Conservation (phyloP, 1,140 invertebrate genomes). For the Bacillus rossius region DNA sequence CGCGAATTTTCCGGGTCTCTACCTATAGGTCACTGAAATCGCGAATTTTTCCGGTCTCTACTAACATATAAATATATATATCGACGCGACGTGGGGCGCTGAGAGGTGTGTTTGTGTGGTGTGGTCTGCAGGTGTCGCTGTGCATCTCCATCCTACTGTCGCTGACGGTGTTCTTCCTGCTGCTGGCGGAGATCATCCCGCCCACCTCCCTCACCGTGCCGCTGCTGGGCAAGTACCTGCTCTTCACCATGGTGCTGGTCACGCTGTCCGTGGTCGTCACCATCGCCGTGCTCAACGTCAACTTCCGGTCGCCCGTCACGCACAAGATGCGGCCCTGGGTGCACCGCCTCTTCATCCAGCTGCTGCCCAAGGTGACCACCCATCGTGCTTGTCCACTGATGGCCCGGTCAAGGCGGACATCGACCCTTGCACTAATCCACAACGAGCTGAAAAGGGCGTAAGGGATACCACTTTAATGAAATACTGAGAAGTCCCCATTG, state of each 20-base stretch:
- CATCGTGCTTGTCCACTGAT: slow-evolving; percentile 16
- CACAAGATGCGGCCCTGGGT: slow-evolving; percentile 93
- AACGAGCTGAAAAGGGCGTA: too few relatives aligned
- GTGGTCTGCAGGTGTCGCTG: slow-evolving; percentile 74
- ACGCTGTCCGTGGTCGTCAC: slow-evolving; percentile 97
- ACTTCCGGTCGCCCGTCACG: slow-evolving; percentile 96
- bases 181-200: slow-evolving; percentile 97
- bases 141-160: slow-evolving; percentile 98
- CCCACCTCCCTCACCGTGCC: slow-evolving; percentile 98
- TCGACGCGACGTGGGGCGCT: too few relatives aligned
- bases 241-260: slow-evolving; percentile 99
- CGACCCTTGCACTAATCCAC: too few relatives aligned
- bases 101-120: too few relatives aligned
- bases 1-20: too few relatives aligned
- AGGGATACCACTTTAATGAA: too few relatives aligned
- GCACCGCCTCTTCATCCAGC: slow-evolving; percentile 79
- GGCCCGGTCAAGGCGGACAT: too few relatives aligned
- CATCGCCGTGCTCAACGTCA: slow-evolving; percentile 96
- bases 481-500: too few relatives aligned
- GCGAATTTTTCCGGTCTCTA: too few relatives aligned
- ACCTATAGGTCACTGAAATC: too few relatives aligned
- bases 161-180: slow-evolving; percentile 96
- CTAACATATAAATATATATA: too few relatives aligned
- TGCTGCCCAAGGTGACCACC: slow-evolving; percentile 67
- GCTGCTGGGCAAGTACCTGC: slow-evolving; percentile 94